Conservation (phyloP, 2,888 invertebrate species). For the Yponomeuta evonymella region DNA sequence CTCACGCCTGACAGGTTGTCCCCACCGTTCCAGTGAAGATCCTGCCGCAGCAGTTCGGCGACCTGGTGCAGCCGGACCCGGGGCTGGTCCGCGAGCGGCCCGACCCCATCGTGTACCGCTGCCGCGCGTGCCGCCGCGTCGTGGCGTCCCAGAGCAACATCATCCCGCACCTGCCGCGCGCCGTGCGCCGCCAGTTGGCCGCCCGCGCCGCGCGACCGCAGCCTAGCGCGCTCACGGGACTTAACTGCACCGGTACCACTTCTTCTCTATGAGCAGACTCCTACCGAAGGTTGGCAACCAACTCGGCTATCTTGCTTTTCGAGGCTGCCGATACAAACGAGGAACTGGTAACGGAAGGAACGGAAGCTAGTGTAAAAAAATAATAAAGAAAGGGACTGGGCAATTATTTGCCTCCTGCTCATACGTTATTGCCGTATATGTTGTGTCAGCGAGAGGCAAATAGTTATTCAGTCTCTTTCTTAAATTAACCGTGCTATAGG, state of each 20-base stretch:
- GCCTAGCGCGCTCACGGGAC: slow-evolving; percentile 53
- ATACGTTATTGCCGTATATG: too few species aligned
- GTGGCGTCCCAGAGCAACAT: slow-evolving; percentile 89
- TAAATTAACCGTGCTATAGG: too few species aligned
- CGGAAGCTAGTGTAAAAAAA: too few species aligned
- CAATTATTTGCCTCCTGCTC: too few species aligned
- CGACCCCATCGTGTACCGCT: slow-evolving; percentile 89
- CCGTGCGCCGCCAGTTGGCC: slow-evolving; percentile 43
- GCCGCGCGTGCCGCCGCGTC: slow-evolving; percentile 87
- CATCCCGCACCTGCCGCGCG: slow-evolving; percentile 79
- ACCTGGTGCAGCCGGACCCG: slow-evolving; percentile 88
- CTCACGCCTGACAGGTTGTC: neutral
- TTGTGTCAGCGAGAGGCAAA: too few species aligned
- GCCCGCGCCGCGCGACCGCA: slow-evolving; percentile 60
- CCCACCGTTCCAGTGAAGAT: slow-evolving; percentile 79
- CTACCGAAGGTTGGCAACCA: too few species aligned
- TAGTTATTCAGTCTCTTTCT: too few species aligned
- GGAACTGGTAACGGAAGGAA: too few species aligned
- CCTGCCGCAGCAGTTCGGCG: slow-evolving; percentile 85
- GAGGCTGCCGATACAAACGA: too few species aligned
- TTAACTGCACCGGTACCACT: slow-evolving; percentile 52
- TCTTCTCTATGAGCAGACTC: slow-evolving; percentile 26
- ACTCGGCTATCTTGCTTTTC: too few species aligned
- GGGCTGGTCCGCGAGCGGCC: slow-evolving; percentile 84
- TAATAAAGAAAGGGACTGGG: too few species aligned